These are phyloP conservation scores for Amphiura filiformis DNA, from an alignment of 35 echinoderm and acorn worm genomes.

Conservation along the genomic window DNA sequence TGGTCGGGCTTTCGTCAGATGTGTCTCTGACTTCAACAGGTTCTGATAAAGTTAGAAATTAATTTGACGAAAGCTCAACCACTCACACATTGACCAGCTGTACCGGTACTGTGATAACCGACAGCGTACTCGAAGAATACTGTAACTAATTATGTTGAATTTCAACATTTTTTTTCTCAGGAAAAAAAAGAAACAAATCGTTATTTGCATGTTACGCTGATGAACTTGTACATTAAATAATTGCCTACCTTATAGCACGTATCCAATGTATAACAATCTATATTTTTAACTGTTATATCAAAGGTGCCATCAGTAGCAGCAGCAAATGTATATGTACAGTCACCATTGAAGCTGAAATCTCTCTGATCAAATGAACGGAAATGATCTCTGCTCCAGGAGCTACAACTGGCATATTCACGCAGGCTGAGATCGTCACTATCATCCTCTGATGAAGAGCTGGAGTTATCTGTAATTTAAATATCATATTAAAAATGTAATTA, in stretches of 20 bases:
- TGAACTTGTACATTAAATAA: too few relatives aligned
- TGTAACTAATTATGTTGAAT: not conserved
- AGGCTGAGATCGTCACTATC: not conserved
- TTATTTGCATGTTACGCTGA: not conserved
- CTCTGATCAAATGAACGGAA: constrained; percentile 67
- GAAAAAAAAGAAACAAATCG: not conserved
- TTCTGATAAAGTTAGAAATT: too few relatives aligned
- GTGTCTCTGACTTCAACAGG: too few relatives aligned
- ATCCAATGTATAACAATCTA: constrained; percentile 49
- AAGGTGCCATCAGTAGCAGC: constrained; percentile 57
- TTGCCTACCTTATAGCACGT: constrained; percentile 60
- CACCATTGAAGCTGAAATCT: constrained; percentile 56
- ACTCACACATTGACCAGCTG: too few relatives aligned
- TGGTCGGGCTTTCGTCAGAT: too few relatives aligned
- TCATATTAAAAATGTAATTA: too few relatives aligned
- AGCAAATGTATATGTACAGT: constrained; percentile 65
- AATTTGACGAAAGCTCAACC: too few relatives aligned
- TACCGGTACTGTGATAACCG: too few relatives aligned
- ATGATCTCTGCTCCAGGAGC: constrained; percentile 81
- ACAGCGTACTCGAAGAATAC: too few relatives aligned
- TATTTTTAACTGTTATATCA: constrained; percentile 45
- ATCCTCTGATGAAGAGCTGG: not conserved
- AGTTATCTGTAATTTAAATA: not conserved
- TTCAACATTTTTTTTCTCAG: not conserved
- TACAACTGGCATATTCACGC: constrained; percentile 65